Conservation (phyloP, 2,113 vertebrate species). For the Carassius gibelio region DNA sequence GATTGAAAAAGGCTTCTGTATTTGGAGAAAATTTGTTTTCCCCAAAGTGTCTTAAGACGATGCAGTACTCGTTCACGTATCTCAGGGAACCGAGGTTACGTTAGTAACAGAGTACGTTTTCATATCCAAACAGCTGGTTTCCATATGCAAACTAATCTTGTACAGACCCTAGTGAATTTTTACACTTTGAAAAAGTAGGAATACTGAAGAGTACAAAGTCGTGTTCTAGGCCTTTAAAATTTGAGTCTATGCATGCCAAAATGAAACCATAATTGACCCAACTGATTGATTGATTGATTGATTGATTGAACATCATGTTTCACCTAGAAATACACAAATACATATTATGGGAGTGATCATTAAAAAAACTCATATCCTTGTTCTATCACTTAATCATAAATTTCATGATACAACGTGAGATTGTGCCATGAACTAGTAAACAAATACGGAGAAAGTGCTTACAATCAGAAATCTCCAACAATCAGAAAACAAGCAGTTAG, state of each 20-base stretch:
- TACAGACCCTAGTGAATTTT: background rate
- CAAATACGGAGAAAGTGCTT: background rate
- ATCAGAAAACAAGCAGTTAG: conserved; percentile 50
- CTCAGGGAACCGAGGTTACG: too few species aligned
- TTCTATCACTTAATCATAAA: background rate
- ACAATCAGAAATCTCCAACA: conserved; percentile 35
- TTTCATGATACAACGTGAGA: background rate
- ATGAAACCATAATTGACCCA: too few species aligned
- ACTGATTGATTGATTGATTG: background rate
- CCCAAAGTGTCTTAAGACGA: too few species aligned
- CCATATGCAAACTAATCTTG: background rate
- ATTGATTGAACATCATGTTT: background rate
- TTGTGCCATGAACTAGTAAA: background rate
- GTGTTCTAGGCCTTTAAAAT: background rate
- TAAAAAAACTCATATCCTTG: background rate
- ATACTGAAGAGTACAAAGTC: background rate
- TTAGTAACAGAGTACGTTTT: background rate
- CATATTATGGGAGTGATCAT: background rate
- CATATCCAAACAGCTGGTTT: background rate
- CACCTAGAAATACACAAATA: background rate
- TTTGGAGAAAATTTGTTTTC: too few species aligned
- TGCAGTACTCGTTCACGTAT: too few species aligned
- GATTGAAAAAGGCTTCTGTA: too few species aligned
- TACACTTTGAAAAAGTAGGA: background rate
- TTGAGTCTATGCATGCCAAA: background rate